Evolutionary conservation across 2,888 invertebrate genomes (phyloP).

Genomic region (Microctonus brassicae): DNA sequence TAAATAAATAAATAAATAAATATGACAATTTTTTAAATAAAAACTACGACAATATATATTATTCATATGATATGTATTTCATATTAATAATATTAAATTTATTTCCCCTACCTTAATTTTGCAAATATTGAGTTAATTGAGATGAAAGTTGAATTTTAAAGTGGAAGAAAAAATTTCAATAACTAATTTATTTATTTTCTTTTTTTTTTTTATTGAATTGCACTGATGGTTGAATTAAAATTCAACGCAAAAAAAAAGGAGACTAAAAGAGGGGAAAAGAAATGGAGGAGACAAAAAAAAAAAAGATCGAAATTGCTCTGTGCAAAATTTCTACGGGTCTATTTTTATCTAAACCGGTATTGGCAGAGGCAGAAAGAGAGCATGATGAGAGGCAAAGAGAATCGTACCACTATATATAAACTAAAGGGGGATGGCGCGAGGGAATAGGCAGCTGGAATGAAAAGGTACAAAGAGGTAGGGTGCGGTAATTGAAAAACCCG

Average conservation of each 20-base stretch:
- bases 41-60: too few species aligned
- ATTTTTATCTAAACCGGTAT: conserved; percentile 33
- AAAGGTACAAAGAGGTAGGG: conserved; percentile 26
- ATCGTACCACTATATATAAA: conserved; percentile 3
- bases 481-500: conserved; percentile 62
- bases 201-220: not conserved
- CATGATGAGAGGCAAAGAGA: conserved; percentile 19
- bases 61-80: too few species aligned
- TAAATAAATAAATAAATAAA: too few species aligned
- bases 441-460: conserved; percentile 32
- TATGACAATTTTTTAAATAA: too few species aligned
- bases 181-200: not conserved
- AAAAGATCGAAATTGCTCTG: conserved; percentile 5
- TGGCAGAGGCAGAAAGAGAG: conserved; percentile 36
- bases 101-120: too few species aligned
- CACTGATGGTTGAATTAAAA: conserved; percentile 11
- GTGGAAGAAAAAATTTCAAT: not conserved
- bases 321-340: conserved; percentile 16
- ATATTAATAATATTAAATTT: too few species aligned
- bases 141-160: conserved; percentile 14
- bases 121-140: conserved; percentile 6
- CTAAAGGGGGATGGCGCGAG: conserved; percentile 17
- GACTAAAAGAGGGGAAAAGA: not conserved
- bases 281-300: not conserved
- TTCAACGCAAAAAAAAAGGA: conserved; percentile 14